These are phyloP conservation scores for Poeciliopsis infans DNA, from an alignment of 2,797 vertebrate species.

Conservation along the genomic window DNA sequence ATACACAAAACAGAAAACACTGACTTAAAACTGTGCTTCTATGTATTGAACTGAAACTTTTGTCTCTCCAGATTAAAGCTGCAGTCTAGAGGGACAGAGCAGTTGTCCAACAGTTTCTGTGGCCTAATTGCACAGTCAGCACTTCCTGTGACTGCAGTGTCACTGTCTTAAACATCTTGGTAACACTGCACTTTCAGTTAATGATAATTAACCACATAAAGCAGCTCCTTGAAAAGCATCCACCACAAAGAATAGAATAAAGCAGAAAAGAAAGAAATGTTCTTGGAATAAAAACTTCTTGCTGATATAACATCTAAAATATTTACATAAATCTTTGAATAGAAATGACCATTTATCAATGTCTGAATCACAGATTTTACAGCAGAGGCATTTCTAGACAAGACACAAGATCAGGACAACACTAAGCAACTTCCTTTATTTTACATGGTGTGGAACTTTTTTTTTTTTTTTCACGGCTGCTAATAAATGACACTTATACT, in stretches of 20 bases:
- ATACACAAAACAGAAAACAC: slow-evolving; percentile 3
- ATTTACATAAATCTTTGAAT: neutral
- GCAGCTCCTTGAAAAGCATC: slow-evolving; percentile 44
- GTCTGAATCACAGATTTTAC: neutral
- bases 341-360: neutral
- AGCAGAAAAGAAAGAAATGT: slow-evolving; percentile 3
- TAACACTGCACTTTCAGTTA: slow-evolving; percentile 68
- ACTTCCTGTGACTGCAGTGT: slow-evolving; percentile 71
- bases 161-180: slow-evolving; percentile 71
- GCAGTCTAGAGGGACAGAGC: slow-evolving; percentile 56
- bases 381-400: neutral
- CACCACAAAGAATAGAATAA: slow-evolving; percentile 5
- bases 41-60: slow-evolving; percentile 32
- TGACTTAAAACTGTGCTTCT: slow-evolving; percentile 13
- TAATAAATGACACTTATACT: slow-evolving; percentile 25
- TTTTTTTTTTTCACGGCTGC: slow-evolving; percentile 14
- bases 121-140: slow-evolving; percentile 75
- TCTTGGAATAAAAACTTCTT: neutral
- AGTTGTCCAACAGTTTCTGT: slow-evolving; percentile 69
- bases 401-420: neutral
- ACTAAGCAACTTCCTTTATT: slow-evolving; percentile 24
- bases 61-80: slow-evolving; percentile 52
- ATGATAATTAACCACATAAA: slow-evolving; percentile 62
- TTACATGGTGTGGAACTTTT: slow-evolving; percentile 9
- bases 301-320: neutral